Evolutionary conservation across 1,140 invertebrate species (phyloP), one percentile per base, ranked within the genome.

Genomic region (Chionoecetes opilio): DNA sequence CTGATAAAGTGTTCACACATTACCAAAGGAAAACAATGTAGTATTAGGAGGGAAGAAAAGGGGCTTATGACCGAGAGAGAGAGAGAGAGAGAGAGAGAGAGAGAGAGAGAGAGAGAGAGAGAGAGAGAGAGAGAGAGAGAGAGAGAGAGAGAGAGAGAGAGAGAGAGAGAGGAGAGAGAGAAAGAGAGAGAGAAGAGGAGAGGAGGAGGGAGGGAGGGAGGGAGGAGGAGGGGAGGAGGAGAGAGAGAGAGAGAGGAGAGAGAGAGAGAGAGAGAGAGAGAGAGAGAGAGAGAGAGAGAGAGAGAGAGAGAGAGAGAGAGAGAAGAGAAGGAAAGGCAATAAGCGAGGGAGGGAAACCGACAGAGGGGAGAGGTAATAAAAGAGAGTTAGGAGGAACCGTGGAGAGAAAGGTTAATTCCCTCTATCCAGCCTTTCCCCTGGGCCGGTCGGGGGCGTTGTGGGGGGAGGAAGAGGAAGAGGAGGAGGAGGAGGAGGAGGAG

Each of bases 381-480:
- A 75, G 63, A 75, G 63, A 75, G 63, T 75, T 75, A 75, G n/a
- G 63, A 75, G 63, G 63, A 75, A 8, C 63, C 63, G 63, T n/a
- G 63, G n/a, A 75, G 63, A 75, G 63, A 75, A 75, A 75, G 63
- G 63, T 75, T 75, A 75, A 75, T 75, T 75, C 63, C 63, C 63
- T 75, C 63, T 26, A 21, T n/a, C 63, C n/a, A 11, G n/a, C 63
- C 63, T 75, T 75, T 75, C 63, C 63, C n/a, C 63, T 21, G 21
- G n/a, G 1, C 21, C 26, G 63, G 63, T 17, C 1, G 6, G 63
- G n/a, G 63, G 63, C 21, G n/a, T 17, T 0, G n/a, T 17, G n/a
- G 21, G n/a, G 26, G 0, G 63, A 26, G n/a, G 63, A 1, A 8
- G 26, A 21, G n/a, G 6, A 26, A 75, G n/a, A 21, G 6, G 63